Conservation (phyloP, 1,140 invertebrate genomes). For the Metaphire vulgaris region DNA sequence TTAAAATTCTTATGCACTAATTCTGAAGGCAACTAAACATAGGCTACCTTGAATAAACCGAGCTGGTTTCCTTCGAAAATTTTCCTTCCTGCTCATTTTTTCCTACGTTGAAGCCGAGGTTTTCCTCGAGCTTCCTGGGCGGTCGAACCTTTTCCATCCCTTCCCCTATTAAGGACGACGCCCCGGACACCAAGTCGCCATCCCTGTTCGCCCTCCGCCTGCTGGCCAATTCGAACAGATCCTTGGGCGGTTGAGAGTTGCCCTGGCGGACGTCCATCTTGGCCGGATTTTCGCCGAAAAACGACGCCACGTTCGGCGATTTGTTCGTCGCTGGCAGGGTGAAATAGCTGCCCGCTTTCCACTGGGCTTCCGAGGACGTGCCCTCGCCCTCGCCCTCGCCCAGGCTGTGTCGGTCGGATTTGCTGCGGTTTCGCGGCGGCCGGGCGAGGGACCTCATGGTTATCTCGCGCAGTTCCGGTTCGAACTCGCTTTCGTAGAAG, state of each 20-base stretch:
- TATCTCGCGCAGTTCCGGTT: conserved; percentile 18
- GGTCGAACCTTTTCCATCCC: not conserved
- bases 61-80: not conserved
- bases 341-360: not conserved
- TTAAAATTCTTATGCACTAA: no score
- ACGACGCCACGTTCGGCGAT: not conserved
- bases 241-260: not conserved
- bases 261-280: not conserved
- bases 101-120: not conserved
- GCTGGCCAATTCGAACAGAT: not conserved
- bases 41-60: not conserved
- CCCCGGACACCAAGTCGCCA: not conserved
- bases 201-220: not conserved
- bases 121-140: not conserved
- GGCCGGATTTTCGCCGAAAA: not conserved
- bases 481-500: conserved; percentile 14
- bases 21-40: no score
- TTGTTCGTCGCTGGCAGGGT: not conserved
- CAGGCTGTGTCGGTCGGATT: not conserved
- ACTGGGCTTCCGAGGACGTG: not conserved
- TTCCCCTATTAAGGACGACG: not conserved
- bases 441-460: not conserved
- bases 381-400: not conserved
- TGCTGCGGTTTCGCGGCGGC: not conserved
- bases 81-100: not conserved